Evolutionary conservation across 1,140 invertebrate species (phyloP).

Genomic region (Grapholita molesta): DNA sequence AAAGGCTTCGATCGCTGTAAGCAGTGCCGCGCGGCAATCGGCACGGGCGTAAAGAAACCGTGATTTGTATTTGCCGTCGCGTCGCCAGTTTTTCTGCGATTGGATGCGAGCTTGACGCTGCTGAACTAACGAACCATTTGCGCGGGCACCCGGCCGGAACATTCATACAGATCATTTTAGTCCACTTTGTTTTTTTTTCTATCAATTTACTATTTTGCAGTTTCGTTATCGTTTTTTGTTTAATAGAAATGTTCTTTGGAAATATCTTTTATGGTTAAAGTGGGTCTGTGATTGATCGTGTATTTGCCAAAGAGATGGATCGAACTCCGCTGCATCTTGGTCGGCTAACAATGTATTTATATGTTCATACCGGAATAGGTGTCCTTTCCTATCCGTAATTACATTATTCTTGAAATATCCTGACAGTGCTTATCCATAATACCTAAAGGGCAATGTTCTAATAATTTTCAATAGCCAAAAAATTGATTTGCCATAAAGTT

Average conservation of each 20-base stretch:
- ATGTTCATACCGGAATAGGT: too few species aligned
- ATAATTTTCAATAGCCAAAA: too few species aligned
- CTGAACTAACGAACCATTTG: conserved; percentile 63
- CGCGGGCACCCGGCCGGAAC: conserved; percentile 47
- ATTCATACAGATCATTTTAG: conserved; percentile 45
- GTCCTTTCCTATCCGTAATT: too few species aligned
- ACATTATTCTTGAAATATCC: too few species aligned
- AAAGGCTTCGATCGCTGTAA: too few species aligned
- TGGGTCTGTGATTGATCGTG: not conserved
- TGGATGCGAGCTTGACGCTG: conserved; percentile 42
- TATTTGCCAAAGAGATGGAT: not conserved
- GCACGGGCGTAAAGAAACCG: conserved; percentile 33
- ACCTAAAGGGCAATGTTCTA: too few species aligned
- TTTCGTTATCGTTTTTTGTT: not conserved
- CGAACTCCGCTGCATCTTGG: not conserved
- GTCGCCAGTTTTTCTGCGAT: conserved; percentile 56
- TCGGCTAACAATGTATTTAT: not conserved
- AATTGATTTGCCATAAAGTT: too few species aligned
- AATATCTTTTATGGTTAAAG: not conserved
- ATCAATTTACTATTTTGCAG: not conserved
- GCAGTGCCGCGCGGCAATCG: not conserved
- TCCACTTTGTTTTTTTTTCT: conserved; percentile 31
- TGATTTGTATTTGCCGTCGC: conserved; percentile 62
- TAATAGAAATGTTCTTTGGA: not conserved
- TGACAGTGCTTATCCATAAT: too few species aligned